Evolutionary conservation across 2,797 vertebrate species (phyloP), one percentile per base, ranked within the genome.

Genomic region (Takifugu ocellatus): DNA sequence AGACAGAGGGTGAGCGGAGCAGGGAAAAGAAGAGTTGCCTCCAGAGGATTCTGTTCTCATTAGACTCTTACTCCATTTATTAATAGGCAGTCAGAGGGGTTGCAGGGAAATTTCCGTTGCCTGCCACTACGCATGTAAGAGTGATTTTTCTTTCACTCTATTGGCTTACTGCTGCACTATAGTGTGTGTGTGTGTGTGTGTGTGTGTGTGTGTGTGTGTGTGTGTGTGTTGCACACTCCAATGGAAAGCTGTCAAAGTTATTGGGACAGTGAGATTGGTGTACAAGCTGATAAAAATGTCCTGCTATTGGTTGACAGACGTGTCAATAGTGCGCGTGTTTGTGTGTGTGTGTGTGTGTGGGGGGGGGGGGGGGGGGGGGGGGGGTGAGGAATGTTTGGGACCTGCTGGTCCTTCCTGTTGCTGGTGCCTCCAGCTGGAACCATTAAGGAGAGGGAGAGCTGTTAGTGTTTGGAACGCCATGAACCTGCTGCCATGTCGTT

Each of bases 51-150:
- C 72, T 71, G 59, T 67, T 86, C 85, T 88, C 87, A 88, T 91
- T 89, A 90, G 76, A 63, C 74, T 83, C 75, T 86, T 86, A 65
- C 78, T 82, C 74, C 74, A 83, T 86, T 89, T 89, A 88, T 89
- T 90, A 88, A 90, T 90, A 87, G 81, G 73, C 69, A 84, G 86
- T 89, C 77, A 87, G 84, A 81, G 83, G 68, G 75, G 68, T 81
- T 84, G 83, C 77, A 63, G 75, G 77, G 75, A 84, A 78, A 88
- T 84, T 84, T 85, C 84, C 82, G 69, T 69, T 81, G 73, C 73
- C 82, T 87, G 85, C 83, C 88, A 85, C 78, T 84, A 85, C 68
- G 76, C 79, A 82, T 85, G 79, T 83, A 86, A 75, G 45, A 79
- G 79, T 78, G 75, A 87, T 85, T 86, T 86, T 83, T 89, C 88